phyloP scores from a whole-genome alignment of 2,113 vertebrate genomes.

The Mirza zaza region DNA sequence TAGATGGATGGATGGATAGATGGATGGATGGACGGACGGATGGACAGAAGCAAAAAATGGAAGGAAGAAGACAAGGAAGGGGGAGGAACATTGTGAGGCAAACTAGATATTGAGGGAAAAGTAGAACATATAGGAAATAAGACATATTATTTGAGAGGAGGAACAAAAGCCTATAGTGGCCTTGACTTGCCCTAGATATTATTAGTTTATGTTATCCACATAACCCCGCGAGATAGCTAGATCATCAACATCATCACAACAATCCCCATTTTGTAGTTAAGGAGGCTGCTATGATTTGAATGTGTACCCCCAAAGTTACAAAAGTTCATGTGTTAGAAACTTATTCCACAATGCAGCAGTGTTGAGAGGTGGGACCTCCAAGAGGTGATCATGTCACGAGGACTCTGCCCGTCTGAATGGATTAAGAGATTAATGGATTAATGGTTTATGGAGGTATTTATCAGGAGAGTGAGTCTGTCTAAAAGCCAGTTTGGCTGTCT shows the following conservation, averaged over 20 bases:
- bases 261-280: neutral
- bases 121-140: neutral
- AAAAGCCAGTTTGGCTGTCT: neutral
- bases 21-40: fast-evolving
- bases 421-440: neutral
- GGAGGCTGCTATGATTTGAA: neutral
- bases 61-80: fast-evolving
- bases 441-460: neutral
- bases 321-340: neutral
- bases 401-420: neutral
- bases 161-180: neutral
- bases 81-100: neutral
- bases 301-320: neutral
- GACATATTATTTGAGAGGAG: neutral
- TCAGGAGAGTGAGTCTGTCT: neutral
- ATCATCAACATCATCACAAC: neutral
- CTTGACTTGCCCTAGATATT: neutral
- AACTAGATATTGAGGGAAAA: neutral
- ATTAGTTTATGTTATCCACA: neutral
- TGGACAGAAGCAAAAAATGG: neutral
- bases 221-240: neutral
- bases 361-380: neutral
- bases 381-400: neutral
- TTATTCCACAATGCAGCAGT: neutral
- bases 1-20: too few species aligned